Evolutionary conservation across 23 tunicate genomes (phyloP).

Genomic region (Botrylloides violaceus): DNA sequence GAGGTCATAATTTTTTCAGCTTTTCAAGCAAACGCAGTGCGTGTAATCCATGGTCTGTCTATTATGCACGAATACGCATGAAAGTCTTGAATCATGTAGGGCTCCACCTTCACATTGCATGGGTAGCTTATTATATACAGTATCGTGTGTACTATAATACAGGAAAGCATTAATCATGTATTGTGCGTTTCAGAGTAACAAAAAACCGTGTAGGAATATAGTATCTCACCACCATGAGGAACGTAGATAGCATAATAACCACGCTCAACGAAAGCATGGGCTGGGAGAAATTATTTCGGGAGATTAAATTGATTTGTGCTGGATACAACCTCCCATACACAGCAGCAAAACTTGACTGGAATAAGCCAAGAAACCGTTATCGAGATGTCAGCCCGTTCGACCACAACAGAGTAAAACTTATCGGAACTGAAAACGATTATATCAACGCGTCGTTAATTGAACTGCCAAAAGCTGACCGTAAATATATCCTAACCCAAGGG

Average conservation of each 20-base stretch:
- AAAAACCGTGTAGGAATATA: no score
- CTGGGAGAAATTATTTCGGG: slow-evolving; percentile 55
- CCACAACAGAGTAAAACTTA: slow-evolving; percentile 85
- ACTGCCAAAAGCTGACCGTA: slow-evolving; percentile 32
- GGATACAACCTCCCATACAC: slow-evolving; percentile 49
- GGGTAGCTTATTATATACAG: no score
- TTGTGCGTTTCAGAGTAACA: no score
- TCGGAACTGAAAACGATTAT: slow-evolving; percentile 70
- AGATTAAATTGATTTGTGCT: slow-evolving; percentile 47
- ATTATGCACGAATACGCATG: no score
- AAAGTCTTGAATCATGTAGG: no score
- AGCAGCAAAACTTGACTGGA: slow-evolving; percentile 55
- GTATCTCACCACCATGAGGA: neutral
- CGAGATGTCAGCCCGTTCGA: slow-evolving; percentile 93
- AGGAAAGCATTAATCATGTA: no score
- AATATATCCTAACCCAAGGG: slow-evolving; percentile 91
- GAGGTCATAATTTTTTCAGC: no score
- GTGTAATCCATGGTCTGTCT: no score
- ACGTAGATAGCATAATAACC: slow-evolving; percentile 34
- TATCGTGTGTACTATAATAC: no score
- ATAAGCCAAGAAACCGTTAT: slow-evolving; percentile 74
- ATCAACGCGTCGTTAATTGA: slow-evolving; percentile 76
- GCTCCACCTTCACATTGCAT: no score
- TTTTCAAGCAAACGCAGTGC: no score
- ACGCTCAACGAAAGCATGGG: slow-evolving; percentile 49